These are phyloP conservation scores for Atta texana DNA, from an alignment of 1,140 invertebrate species.

Conservation along the genomic window DNA sequence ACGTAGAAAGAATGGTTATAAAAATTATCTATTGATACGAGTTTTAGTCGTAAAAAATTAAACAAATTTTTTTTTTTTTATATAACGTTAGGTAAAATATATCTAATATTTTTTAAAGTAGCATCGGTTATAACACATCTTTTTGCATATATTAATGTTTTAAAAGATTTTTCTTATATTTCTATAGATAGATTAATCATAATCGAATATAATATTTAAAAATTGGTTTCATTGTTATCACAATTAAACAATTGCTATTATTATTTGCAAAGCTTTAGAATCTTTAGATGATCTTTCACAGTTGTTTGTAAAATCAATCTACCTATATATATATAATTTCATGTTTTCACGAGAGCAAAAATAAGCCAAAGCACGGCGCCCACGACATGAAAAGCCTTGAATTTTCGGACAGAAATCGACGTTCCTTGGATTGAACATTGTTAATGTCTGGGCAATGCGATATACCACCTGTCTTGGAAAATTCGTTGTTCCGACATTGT, in stretches of 20 bases:
- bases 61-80: neutral
- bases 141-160: neutral
- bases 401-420: slow-evolving; percentile 30
- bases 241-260: slow-evolving; percentile 17
- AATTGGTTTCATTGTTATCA: neutral
- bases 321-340: neutral
- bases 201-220: neutral
- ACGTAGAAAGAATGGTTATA: neutral
- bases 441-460: neutral
- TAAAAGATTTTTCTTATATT: neutral
- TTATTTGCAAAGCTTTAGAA: neutral
- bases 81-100: neutral
- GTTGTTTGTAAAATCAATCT: slow-evolving; percentile 39
- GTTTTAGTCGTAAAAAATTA: neutral
- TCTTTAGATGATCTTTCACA: neutral
- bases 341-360: slow-evolving; percentile 9
- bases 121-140: neutral
- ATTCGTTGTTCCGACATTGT: neutral
- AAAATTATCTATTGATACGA: neutral
- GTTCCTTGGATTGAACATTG: slow-evolving; percentile 11
- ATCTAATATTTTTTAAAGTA: neutral
- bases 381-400: slow-evolving; percentile 23
- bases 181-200: slow-evolving; percentile 1
- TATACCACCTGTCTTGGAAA: slow-evolving; percentile 18
- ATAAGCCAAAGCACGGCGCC: neutral